Evolutionary conservation across 2,113 vertebrate species (phyloP).

Genomic region (human): DNA sequence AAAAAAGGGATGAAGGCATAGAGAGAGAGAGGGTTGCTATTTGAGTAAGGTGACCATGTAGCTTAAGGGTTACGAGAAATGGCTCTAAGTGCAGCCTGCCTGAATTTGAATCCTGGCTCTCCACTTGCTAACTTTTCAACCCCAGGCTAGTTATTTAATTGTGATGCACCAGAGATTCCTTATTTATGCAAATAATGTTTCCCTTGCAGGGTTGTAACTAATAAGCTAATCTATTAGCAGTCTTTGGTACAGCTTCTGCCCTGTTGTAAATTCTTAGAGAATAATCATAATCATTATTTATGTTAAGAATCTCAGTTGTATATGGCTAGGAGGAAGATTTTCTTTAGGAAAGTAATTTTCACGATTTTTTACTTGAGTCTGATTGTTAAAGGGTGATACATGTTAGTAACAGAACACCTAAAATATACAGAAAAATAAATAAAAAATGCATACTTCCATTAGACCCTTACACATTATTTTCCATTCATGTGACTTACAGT

Average conservation of each 20-base stretch:
- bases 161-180: neutral
- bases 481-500: neutral
- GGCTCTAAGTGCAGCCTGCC: neutral
- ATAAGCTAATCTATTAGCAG: neutral
- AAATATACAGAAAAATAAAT: neutral
- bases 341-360: conserved; percentile 1
- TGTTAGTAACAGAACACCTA: neutral
- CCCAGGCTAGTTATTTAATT: neutral
- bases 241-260: neutral
- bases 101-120: neutral
- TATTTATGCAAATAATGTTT: conserved; percentile 2
- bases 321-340: neutral
- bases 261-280: neutral
- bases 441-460: neutral
- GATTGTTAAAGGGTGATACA: neutral
- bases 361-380: neutral
- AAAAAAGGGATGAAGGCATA: neutral
- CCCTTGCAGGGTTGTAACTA: neutral
- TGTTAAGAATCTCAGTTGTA: neutral
- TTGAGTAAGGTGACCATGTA: neutral
- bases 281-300: neutral
- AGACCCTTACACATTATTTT: neutral
- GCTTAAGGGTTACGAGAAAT: neutral
- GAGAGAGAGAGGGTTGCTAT: neutral
- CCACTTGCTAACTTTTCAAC: neutral